phyloP scores from a whole-genome alignment of 2,888 invertebrate genomes.

The Drosophila nr. perissopoda region DNA sequence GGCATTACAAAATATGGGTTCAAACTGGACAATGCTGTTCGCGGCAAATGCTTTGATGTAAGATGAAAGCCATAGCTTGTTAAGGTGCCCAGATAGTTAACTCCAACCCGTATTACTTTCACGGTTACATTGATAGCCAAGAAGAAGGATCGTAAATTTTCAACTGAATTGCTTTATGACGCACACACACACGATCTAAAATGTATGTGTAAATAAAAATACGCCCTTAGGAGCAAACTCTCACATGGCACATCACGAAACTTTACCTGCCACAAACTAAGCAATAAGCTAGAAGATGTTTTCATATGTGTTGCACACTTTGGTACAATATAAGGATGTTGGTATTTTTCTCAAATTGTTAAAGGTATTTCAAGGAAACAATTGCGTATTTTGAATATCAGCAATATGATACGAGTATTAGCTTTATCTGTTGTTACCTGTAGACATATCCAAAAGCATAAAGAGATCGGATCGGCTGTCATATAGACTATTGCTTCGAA shows the following conservation, averaged over 20 bases:
- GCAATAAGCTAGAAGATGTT: slow-evolving; percentile 15
- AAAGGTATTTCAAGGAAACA: background rate
- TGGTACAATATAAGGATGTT: slow-evolving; percentile 15
- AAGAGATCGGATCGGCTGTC: slow-evolving; percentile 76
- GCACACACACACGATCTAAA: background rate
- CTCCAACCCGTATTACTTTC: slow-evolving; percentile 1
- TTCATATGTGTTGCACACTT: slow-evolving; percentile 4
- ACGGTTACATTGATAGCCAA: slow-evolving; percentile 11
- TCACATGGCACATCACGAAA: slow-evolving; percentile 18
- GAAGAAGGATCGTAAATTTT: slow-evolving; percentile 57
- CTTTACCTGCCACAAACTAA: slow-evolving; percentile 21
- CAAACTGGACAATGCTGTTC: slow-evolving; percentile 2
- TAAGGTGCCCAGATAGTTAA: slow-evolving; percentile 9
- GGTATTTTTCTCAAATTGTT: slow-evolving; percentile 10
- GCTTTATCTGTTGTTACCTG: slow-evolving; percentile 55
- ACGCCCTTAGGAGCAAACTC: slow-evolving; percentile 25
- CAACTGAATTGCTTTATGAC: slow-evolving; percentile 58
- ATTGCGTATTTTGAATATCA: background rate
- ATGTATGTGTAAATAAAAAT: background rate
- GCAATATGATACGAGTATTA: slow-evolving; percentile 3
- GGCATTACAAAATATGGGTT: background rate
- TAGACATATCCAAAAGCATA: slow-evolving; percentile 75
- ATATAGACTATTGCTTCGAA: slow-evolving; percentile 71
- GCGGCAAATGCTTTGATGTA: slow-evolving; percentile 10
- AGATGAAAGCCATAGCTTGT: slow-evolving; percentile 41